These are phyloP conservation scores for Syrphus vitripennis DNA, from an alignment of 2,888 invertebrate species.

Conservation along the genomic window DNA sequence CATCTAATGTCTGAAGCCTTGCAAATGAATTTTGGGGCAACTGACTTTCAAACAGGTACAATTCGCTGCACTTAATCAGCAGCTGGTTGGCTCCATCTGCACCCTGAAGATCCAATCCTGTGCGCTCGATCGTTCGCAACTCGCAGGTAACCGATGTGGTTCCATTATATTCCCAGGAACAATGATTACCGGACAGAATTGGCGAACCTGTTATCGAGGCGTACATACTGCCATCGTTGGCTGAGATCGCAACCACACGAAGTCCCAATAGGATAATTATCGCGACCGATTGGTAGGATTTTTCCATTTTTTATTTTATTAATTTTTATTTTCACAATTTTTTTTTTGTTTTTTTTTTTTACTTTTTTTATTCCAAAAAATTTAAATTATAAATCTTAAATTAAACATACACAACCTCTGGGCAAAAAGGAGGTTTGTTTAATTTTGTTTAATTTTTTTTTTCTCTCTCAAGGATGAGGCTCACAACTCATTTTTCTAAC, in stretches of 20 bases:
- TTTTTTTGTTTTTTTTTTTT: too few relatives aligned
- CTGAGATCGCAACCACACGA: slow-evolving; percentile 16
- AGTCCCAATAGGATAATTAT: slow-evolving; percentile 38
- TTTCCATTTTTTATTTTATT: slow-evolving; percentile 30
- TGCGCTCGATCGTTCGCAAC: slow-evolving; percentile 87
- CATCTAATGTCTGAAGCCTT: slow-evolving; percentile 86
- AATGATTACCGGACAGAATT: slow-evolving; percentile 78
- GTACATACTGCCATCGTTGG: slow-evolving; percentile 51
- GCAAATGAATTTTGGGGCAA: slow-evolving; percentile 88
- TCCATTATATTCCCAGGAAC: slow-evolving; percentile 81
- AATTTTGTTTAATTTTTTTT: slow-evolving; percentile 40
- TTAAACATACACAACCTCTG: slow-evolving; percentile 31
- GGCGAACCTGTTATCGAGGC: slow-evolving; percentile 64
- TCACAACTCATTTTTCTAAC: slow-evolving; percentile 61
- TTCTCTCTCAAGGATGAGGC: slow-evolving; percentile 54
- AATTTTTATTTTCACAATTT: slow-evolving; percentile 22
- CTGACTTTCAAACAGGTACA: slow-evolving; percentile 90
- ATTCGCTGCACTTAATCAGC: slow-evolving; percentile 89
- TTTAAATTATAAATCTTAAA: slow-evolving; percentile 19
- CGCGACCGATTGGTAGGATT: slow-evolving; percentile 37
- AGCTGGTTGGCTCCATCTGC: slow-evolving; percentile 88
- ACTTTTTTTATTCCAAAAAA: slow-evolving; percentile 16
- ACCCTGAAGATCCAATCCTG: slow-evolving; percentile 83
- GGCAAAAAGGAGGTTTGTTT: slow-evolving; percentile 13
- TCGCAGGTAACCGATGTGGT: slow-evolving; percentile 85